Evolutionary conservation across 2,113 vertebrate genomes (phyloP).

Genomic region (Bolborhynchus lineola): DNA sequence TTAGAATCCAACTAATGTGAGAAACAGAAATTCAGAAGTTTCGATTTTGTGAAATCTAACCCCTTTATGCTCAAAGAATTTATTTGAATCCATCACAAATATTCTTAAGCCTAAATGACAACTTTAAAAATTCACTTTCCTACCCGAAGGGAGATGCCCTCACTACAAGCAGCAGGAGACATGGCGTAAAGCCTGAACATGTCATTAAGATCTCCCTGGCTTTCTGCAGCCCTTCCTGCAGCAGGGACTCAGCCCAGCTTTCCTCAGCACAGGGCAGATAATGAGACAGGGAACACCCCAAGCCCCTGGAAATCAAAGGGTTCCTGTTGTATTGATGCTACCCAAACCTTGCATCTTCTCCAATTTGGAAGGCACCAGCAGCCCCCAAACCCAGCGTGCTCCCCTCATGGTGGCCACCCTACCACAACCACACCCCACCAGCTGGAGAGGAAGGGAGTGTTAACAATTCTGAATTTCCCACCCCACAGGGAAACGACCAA

Average conservation of each 20-base stretch:
- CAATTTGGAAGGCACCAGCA: neutral
- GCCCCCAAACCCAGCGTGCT: rapidly evolving
- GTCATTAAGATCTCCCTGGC: neutral
- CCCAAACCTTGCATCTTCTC: neutral
- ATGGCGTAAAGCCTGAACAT: neutral
- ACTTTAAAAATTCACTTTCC: neutral
- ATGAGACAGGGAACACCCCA: neutral
- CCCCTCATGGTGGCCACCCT: rapidly evolving
- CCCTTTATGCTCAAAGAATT: neutral
- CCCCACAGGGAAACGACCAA: neutral
- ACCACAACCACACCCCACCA: neutral
- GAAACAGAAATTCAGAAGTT: neutral
- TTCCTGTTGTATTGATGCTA: rapidly evolving
- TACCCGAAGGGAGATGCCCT: neutral
- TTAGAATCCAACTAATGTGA: neutral
- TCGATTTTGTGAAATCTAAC: neutral
- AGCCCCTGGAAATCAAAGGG: neutral
- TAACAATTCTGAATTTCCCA: neutral
- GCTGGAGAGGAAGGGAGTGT: neutral
- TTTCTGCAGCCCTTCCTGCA: neutral
- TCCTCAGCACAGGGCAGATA: neutral
- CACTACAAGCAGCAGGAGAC: neutral
- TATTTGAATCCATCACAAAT: neutral
- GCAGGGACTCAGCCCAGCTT: neutral
- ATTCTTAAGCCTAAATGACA: neutral